Base-by-base conservation (phyloP, 2,888 invertebrate species). In the Caenorhabditis wallacei region DNA sequence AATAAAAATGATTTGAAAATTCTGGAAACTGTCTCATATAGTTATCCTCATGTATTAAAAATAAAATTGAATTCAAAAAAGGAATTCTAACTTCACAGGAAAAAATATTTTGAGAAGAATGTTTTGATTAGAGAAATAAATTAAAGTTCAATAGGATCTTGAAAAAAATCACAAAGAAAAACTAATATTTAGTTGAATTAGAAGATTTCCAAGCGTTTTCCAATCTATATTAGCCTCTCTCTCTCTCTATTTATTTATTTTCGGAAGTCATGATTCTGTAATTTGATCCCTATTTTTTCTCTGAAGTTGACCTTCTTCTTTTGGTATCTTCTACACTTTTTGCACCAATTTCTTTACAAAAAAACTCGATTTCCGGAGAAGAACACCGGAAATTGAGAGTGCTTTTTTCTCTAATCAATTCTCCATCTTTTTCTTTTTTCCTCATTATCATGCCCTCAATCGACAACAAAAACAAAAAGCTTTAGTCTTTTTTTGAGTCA, bases 381-480 rank as follows among this genome's bases (percentile, higher is more conserved):
- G 76, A 76, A 76, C 76, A 76, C 76, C 76, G 76, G 76, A 76
- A 76, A 76, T 76, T 76, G 68, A 51, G 54, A 37, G 63, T 37
- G 53, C 63, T 43, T 35, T 57, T 35, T 26, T 20, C 66, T n/a
- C 56, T 46, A 66, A 53, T 66, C 66, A 66, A 53, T 66, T 51
- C 22, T 20, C 53, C 61, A 46, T 43, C 61, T 43, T 18, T 16
- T 24, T 26, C 22, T 20, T 40, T 51, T 48, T 46, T 56, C 57
- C 64, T 74, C 74, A 74, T 64, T 74, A 74, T 74, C 74, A 66
- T 74, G 74, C 48, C 64, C 64, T 74, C 74, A n/a, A 74, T 74
- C 74, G 64, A 66, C 74, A 64, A 69, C 76, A 78, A 78, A 69
- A 78, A 78, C 54, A 68, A 40, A 35, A 66, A 54, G 69, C 57